Base-by-base conservation (phyloP, 2,113 vertebrate genomes). In the Hippolais icterina region DNA sequence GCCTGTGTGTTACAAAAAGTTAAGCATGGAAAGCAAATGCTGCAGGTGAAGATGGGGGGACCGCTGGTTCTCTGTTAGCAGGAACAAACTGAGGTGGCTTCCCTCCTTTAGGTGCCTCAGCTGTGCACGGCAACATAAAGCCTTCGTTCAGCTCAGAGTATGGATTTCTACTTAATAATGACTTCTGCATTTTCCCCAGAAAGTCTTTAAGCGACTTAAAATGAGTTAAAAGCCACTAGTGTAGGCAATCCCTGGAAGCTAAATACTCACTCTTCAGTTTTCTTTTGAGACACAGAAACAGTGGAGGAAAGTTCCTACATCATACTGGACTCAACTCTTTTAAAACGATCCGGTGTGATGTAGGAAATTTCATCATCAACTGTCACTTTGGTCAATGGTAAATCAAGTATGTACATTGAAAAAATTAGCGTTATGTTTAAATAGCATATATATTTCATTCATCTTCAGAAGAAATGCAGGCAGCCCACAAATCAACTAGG, bases 41-140 rank as follows among this genome's bases (percentile, higher is more conserved):
- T 47, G 76, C n/a, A 31, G 27, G 23, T 16, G 35, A 92, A 47
- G 69, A 50, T 39, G 70, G 3, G 1, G 42, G 21, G 33, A 53
- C 46, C 0, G 0, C 46, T 63, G 29, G 11, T 50, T 83, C 53
- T 54, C 10, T 65, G 33, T 50, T 41, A 46, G 15, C 10, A 10
- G 37, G 27, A 80, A 21, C 27, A 6, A 76, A 21, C 11, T 7
- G 39, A 27, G 22, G 41, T 49, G 37, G 5, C 15, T 66, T 69
- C 69, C 29, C 33, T 57, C 44, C 39, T 66, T 31, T n/a, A 37
- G 53, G 19, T 0, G 0, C 21, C 52, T 22, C 42, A 33, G 52
- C 33, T 17, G 3, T 60, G 15, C 50, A 35, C 0, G 0, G 44
- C 28, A 49, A 15, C 1, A 1, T 14, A 46, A 79, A 90, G 24